Conservation (phyloP, 2,113 vertebrate species). For the Ophthalmolycus amberensis region DNA sequence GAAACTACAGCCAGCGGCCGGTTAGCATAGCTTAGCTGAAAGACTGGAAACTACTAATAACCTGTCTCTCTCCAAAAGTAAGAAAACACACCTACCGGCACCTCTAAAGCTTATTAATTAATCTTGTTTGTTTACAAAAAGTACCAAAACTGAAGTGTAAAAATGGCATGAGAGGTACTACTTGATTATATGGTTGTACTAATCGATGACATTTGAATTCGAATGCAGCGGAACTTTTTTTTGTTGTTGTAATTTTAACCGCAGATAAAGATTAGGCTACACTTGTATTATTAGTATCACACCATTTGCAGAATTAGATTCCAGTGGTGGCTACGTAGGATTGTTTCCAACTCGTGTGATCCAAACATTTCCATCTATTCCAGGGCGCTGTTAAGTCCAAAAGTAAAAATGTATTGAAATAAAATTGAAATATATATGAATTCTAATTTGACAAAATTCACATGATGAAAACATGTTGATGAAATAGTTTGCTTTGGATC, state of each 20-base stretch:
- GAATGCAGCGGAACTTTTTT: no score
- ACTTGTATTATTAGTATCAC: no score
- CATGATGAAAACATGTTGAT: neutral
- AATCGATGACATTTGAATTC: neutral
- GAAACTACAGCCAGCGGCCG: neutral
- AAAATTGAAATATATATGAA: neutral
- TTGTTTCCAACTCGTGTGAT: no score
- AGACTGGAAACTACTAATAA: neutral
- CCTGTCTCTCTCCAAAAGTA: neutral
- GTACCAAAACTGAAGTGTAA: neutral
- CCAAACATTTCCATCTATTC: neutral
- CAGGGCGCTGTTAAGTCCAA: neutral
- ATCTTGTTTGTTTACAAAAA: neutral
- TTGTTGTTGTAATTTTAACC: no score
- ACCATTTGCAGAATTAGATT: no score
- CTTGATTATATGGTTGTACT: neutral
- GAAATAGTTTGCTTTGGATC: neutral
- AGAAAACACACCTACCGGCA: neutral
- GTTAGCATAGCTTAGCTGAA: neutral
- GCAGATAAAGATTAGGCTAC: no score
- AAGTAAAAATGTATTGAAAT: neutral
- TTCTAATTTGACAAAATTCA: neutral
- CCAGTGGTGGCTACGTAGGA: no score
- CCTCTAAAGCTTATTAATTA: neutral
- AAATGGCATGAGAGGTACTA: neutral